Evolutionary conservation across 2,113 vertebrate species (phyloP).

Genomic region (Aptenodytes forsteri): DNA sequence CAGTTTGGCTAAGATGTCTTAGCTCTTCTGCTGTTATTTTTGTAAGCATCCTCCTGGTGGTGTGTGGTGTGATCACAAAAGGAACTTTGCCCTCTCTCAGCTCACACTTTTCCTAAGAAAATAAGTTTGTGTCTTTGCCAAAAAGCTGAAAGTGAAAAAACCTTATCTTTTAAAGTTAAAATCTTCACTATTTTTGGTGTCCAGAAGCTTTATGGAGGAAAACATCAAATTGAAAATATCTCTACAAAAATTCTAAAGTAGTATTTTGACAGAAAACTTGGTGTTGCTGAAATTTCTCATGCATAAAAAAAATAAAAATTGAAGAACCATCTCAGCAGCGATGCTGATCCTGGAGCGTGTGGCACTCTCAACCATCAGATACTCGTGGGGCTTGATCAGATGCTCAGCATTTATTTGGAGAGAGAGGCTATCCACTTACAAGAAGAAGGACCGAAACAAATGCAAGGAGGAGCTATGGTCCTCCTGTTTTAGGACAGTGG

Average conservation of each 20-base stretch:
- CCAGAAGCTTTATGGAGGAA: not conserved
- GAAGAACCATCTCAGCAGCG: not conserved
- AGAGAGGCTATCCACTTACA: not conserved
- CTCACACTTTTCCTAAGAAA: not conserved
- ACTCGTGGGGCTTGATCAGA: rapidly evolving
- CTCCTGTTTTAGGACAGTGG: not conserved
- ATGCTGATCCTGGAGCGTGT: not conserved
- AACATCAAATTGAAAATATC: not conserved
- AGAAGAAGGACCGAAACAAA: not conserved
- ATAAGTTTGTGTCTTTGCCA: not conserved
- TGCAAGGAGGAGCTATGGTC: not conserved
- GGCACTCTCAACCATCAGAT: not conserved
- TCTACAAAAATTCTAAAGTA: not conserved
- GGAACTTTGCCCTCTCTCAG: not conserved
- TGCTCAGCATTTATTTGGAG: not conserved
- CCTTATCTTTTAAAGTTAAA: not conserved
- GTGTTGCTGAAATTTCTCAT: not conserved
- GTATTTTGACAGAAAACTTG: not conserved
- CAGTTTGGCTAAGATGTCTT: not conserved
- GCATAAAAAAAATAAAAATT: rapidly evolving
- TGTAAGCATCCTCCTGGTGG: not conserved
- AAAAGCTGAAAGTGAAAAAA: not conserved
- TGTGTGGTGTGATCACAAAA: not conserved
- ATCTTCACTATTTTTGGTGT: not conserved
- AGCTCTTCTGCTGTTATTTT: not conserved